phyloP scores from a whole-genome alignment of 2,888 invertebrate genomes.

The Dexiosoma caninum region DNA sequence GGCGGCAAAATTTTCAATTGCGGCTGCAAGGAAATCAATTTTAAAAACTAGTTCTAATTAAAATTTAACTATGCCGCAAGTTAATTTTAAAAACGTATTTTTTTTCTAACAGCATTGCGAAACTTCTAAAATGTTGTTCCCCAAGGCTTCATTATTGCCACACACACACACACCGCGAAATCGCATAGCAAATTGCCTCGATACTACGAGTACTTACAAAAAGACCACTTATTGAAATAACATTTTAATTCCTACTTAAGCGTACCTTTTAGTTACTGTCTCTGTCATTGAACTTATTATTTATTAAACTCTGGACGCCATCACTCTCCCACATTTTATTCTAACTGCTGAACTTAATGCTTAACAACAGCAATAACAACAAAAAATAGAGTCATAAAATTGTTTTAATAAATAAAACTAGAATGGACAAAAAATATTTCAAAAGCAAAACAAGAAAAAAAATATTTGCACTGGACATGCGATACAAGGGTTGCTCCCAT shows the following conservation, averaged over 20 bases:
- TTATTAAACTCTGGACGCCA: slow-evolving; percentile 19
- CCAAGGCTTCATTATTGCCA: not conserved
- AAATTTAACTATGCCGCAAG: too few species aligned
- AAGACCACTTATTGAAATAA: not conserved
- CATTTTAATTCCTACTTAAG: not conserved
- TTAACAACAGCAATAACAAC: not conserved
- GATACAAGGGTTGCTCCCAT: slow-evolving; percentile 41
- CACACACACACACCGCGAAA: too few species aligned
- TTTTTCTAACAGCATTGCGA: too few species aligned
- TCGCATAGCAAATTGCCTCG: not conserved
- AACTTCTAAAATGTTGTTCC: too few species aligned
- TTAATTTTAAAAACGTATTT: too few species aligned
- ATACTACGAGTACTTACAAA: not conserved
- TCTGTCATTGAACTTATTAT: slow-evolving; percentile 55
- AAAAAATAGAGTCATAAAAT: too few species aligned
- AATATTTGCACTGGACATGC: slow-evolving; percentile 42
- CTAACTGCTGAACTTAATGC: not conserved
- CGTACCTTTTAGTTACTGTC: slow-evolving; percentile 27
- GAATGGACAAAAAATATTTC: not conserved
- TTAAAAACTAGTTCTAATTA: too few species aligned
- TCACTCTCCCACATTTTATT: not conserved
- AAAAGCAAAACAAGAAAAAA: not conserved
- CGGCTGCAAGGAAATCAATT: too few species aligned
- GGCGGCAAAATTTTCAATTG: too few species aligned
- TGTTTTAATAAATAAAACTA: slow-evolving; percentile 10